Base-by-base conservation (phyloP, 2,113 vertebrate genomes). In the Motacilla tschutschensis region DNA sequence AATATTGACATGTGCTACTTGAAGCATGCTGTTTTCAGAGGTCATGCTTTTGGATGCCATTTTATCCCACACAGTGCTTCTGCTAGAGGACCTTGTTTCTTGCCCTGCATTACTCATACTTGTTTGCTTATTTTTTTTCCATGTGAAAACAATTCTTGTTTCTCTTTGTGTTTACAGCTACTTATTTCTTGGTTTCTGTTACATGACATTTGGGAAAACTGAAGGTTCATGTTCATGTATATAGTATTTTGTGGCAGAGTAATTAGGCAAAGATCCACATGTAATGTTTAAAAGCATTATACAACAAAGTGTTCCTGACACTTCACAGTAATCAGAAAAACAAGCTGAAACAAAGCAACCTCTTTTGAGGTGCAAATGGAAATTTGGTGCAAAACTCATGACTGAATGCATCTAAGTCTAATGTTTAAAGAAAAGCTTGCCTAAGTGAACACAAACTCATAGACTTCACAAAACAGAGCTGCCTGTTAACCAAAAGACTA, bases 401-500 rank as follows among this genome's bases (percentile, higher is more conserved):
- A 43, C 65, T 79, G 55, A 88, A 84, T 63, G 59, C 60, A 19
- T n/a, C 20, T 65, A 90, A 79, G 8, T 67, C 66, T 82, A 50
- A 53, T 88, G 77, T 85, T 91, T 77, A 87, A 91, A 58, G 70
- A 75, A 85, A 67, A 71, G 50, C 76, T 75, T 83, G 60, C 28
- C 50, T 77, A 47, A 79, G 67, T 73, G 91, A 89, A 65, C 86
- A 90, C 33, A 83, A 54, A 38, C 67, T 78, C 73, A 3, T 20
- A 73, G 53, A 79, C 80, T 88, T 91, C 86, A 70, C 71, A 91
- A 66, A 91, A 77, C 59, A 84, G 88, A 76, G 65, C 87, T 93
- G 82, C 86, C 71, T 91, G 83, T 83, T 90, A 91, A 82, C 83
- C 71, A 59, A 63, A 91, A 92, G 93, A 79, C 80, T 76, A 70